Base-by-base conservation (phyloP, 2,113 vertebrate species). In the Podarcis cretensis region DNA sequence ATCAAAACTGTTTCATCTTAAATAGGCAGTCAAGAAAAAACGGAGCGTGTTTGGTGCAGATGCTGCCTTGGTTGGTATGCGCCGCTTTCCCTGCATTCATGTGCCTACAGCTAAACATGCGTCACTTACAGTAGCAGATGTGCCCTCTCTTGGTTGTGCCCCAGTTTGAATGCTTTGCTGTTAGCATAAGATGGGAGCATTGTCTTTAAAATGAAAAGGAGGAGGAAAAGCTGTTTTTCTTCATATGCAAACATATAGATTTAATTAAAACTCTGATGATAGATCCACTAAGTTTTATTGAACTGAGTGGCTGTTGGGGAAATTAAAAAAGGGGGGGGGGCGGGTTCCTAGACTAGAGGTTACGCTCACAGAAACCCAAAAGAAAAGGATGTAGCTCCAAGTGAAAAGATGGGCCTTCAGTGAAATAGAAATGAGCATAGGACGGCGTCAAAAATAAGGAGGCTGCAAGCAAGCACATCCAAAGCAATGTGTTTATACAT, bases 71-170 rank as follows among this genome's bases (percentile, higher is more conserved):
- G 30, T 66, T 75, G 40, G 48, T 43, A 5, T 81, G 66, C 43
- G 65, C 4, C 7, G 18, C 79, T 74, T 88, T 43, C 85, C 20
- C 5, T 65, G 43, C 48, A 35, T 32, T 2, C 35, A 21, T 59
- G 25, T 75, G 25, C 20, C 27, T 87, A 81, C 37, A 48, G 32
- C 20, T 77, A 77, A 23, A 5, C 71, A 48, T 30, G 68, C 37
- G 23, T 85, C 43, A 74, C 48, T 63, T 57, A 63, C 20, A 6
- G 57, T 37, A 87, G 81, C 79, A 87, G 74, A 89, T 87, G 84
- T 87, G 79, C 66, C 30, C 16, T 37, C 32, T 69, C 25, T 73
- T n/a, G 83, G 74, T 23, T 40, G 1, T 20, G 6, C 20, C 68
- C 27, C 32, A 32, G 27, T 54, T 37, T 20, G 80, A 48, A 90